Conservation (phyloP, 2,113 vertebrate species). For the Centrocercus urophasianus region DNA sequence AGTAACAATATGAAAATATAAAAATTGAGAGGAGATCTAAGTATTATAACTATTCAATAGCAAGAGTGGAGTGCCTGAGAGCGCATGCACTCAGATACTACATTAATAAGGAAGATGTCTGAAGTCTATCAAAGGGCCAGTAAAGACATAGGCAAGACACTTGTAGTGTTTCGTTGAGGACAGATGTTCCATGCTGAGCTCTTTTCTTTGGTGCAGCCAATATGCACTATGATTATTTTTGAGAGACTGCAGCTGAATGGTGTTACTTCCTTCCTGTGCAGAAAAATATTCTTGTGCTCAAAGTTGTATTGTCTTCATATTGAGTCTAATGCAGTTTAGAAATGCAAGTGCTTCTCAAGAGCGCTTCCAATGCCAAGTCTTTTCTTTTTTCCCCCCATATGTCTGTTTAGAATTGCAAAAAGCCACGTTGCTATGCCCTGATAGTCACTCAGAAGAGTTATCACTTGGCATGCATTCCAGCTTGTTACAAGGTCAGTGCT, state of each 20-base stretch:
- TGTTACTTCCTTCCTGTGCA: background rate
- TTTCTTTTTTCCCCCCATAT: background rate
- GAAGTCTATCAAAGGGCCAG: background rate
- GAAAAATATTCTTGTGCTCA: background rate
- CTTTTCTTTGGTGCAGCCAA: background rate
- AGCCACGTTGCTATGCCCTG: background rate
- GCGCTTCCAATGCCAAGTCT: background rate
- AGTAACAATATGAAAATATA: background rate
- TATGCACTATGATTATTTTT: background rate
- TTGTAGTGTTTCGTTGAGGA: background rate
- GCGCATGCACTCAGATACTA: background rate
- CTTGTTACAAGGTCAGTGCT: background rate
- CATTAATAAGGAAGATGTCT: background rate
- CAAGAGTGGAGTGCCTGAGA: background rate
- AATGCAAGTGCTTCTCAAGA: background rate
- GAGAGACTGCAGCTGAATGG: background rate
- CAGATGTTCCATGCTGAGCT: background rate
- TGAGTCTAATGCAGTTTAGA: background rate
- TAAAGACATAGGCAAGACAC: background rate
- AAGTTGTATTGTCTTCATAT: background rate
- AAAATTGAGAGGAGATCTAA: background rate
- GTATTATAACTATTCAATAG: background rate
- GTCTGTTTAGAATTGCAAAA: background rate
- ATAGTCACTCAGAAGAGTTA: background rate
- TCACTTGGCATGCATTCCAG: background rate